phyloP scores from a whole-genome alignment of 2,113 vertebrate genomes.

The Oncorhynchus masou region DNA sequence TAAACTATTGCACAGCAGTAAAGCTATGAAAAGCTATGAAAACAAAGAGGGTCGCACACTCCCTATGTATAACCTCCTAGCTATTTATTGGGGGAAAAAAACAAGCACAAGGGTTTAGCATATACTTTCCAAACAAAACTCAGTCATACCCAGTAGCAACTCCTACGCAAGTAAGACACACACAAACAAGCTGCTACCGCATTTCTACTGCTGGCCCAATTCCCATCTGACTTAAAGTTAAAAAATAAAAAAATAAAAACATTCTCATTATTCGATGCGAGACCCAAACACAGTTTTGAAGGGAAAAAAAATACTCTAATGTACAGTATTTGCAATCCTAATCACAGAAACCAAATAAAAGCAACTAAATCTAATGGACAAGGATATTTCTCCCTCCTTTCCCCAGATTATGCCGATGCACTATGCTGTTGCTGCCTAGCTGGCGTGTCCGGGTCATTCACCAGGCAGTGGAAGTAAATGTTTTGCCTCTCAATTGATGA shows the following conservation, averaged over 20 bases:
- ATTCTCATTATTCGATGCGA: background rate
- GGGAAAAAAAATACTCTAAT: too few species aligned
- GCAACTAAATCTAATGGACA: too few species aligned
- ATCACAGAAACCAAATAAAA: too few species aligned
- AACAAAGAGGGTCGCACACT: too few species aligned
- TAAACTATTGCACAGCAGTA: too few species aligned
- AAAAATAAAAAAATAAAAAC: background rate
- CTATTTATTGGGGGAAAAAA: too few species aligned
- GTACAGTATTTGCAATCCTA: too few species aligned
- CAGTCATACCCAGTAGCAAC: background rate
- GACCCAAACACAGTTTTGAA: background rate
- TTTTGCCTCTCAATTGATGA: slow-evolving; percentile 14
- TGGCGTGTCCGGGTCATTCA: too few species aligned
- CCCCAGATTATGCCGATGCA: background rate
- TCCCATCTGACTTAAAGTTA: background rate
- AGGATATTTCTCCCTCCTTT: too few species aligned
- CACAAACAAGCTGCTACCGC: background rate
- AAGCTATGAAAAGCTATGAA: too few species aligned
- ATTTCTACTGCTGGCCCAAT: background rate
- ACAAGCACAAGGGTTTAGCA: background rate
- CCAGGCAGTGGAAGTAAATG: background rate
- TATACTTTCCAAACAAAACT: slow-evolving; percentile 24
- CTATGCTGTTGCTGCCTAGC: background rate
- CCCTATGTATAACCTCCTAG: too few species aligned
- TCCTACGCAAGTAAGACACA: background rate